These are phyloP conservation scores for Kradibia gibbosae DNA, from an alignment of 1,140 invertebrate species.

Conservation along the genomic window DNA sequence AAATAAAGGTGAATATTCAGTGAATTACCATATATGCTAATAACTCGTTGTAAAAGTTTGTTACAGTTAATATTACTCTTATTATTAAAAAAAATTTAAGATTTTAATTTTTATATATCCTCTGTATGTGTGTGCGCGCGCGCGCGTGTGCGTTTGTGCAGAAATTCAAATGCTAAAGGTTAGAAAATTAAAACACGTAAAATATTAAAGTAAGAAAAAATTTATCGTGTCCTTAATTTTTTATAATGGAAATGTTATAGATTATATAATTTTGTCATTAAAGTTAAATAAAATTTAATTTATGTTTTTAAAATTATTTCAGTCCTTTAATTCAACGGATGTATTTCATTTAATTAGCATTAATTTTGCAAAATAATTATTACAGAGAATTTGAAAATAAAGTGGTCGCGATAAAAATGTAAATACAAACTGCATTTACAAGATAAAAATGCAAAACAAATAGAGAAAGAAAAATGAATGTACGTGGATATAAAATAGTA, in stretches of 20 bases:
- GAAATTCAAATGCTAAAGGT: neutral
- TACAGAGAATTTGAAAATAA: neutral
- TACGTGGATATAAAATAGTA: neutral
- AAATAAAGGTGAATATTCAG: neutral
- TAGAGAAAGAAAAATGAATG: neutral
- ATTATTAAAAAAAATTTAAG: neutral
- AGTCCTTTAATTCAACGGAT: neutral
- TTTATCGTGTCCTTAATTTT: neutral
- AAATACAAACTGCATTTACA: no score
- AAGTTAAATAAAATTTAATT: no score
- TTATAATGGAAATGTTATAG: neutral
- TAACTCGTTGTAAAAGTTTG: neutral
- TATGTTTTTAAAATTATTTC: no score
- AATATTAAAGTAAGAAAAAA: neutral
- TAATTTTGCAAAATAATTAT: neutral
- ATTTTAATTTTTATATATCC: neutral
- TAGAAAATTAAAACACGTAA: neutral
- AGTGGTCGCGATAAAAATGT: neutral
- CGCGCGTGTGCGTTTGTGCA: no score
- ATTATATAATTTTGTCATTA: no score
- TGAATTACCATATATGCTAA: neutral
- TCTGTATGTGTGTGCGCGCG: neutral
- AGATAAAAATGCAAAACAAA: neutral
- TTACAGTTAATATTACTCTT: neutral
- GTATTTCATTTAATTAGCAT: neutral